A percentile compares a stretch with the other conserved stretches of the same genome.
Evolutionary conservation across 2,888 invertebrate genomes (phyloP).

Genomic region (Bimastos eiseni): DNA sequence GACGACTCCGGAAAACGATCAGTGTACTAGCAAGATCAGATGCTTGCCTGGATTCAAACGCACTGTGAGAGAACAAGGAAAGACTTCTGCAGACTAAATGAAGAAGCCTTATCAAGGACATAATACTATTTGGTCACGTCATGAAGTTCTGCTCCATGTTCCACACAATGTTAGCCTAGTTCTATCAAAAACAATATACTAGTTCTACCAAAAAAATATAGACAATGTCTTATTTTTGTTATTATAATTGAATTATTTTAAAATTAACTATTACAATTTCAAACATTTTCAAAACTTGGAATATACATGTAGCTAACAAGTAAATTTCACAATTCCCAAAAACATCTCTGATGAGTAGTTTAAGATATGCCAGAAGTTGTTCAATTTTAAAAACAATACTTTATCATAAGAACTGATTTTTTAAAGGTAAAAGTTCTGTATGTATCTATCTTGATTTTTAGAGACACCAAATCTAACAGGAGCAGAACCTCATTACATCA

Average conservation of each 20-base stretch:
- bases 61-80: constrained; percentile 23
- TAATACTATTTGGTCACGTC: background rate
- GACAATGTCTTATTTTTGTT: background rate
- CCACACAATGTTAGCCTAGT: background rate
- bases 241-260: background rate
- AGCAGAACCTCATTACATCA: background rate
- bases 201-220: too few species aligned
- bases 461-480: background rate
- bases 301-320: background rate
- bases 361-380: background rate
- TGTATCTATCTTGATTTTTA: background rate
- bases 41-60: constrained; percentile 8
- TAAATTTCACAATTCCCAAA: background rate
- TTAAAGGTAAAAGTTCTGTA: background rate
- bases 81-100: constrained; percentile 15
- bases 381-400: background rate
- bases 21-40: constrained; percentile 17
- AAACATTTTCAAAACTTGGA: background rate
- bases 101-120: background rate
- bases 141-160: background rate
- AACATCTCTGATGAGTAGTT: background rate
- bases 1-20: constrained; percentile 8
- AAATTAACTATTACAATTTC: background rate
- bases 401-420: background rate
- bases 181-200: background rate